A percentile compares a stretch with the other conserved stretches of the same genome.
Conservation (phyloP, 2,797 vertebrate species). For the Amblyopsis hoosieri region DNA sequence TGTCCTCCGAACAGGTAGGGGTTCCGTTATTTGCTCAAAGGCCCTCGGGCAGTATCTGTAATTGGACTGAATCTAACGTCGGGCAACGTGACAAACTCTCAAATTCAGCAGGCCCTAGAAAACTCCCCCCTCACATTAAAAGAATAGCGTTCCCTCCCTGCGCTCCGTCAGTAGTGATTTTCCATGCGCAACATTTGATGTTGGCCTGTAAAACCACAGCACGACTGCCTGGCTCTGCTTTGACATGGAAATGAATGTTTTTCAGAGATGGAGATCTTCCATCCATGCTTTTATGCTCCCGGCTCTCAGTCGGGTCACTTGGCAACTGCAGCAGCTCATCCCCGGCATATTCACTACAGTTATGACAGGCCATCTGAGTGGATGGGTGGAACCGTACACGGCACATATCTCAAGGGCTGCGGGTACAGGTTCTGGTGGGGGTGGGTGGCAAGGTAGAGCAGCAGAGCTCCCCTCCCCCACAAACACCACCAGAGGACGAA, state of each 20-base stretch:
- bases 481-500: no score
- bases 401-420: conserved; percentile 15
- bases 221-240: conserved; percentile 10
- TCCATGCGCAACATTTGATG: conserved; percentile 2
- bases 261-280: conserved; percentile 29
- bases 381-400: conserved; percentile 30
- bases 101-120: no score
- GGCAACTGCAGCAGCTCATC: conserved; percentile 32
- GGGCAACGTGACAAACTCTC: no score
- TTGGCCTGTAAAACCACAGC: conserved; percentile 19
- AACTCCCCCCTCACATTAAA: no score
- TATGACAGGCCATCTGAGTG: conserved; percentile 28
- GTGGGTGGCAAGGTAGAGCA: conserved; percentile 22
- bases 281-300: conserved; percentile 40
- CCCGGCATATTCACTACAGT: conserved; percentile 26
- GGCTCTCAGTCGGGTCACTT: conserved; percentile 34
- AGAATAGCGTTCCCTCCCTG: no score
- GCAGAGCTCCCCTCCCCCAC: neutral
- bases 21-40: no score
- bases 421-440: conserved; percentile 18
- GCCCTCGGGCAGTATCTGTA: no score
- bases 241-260: conserved; percentile 45
- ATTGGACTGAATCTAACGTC: no score
- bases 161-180: neutral
- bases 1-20: neutral